These are phyloP conservation scores for Crepidodera aurea DNA, from an alignment of 2,888 invertebrate genomes.

Conservation along the genomic window DNA sequence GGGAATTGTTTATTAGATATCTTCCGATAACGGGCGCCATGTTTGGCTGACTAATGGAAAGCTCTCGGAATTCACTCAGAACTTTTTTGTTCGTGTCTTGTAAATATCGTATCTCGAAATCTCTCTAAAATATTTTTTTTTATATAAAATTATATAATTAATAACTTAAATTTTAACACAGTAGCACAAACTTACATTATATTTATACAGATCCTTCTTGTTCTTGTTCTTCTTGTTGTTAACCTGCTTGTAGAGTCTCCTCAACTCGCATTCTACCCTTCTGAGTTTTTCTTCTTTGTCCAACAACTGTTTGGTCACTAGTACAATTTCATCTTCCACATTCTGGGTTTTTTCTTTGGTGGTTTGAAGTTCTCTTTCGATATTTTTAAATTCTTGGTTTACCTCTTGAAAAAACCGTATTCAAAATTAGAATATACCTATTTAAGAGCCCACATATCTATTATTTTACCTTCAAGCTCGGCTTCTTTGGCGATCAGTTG, in stretches of 20 bases:
- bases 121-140: constrained; percentile 61
- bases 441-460: too few species aligned
- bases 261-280: constrained; percentile 62
- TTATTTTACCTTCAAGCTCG: constrained; percentile 41
- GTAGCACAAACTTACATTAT: constrained; percentile 47
- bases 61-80: constrained; percentile 66
- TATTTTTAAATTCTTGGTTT: constrained; percentile 24
- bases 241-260: constrained; percentile 59
- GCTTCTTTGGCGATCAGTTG: constrained; percentile 47
- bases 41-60: constrained; percentile 55
- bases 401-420: constrained; percentile 34
- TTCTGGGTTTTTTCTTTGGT: constrained; percentile 43
- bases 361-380: constrained; percentile 33
- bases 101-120: constrained; percentile 67
- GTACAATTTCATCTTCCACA: constrained; percentile 49
- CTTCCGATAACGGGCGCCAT: constrained; percentile 50
- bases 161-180: background rate
- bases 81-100: constrained; percentile 67
- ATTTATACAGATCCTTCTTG: constrained; percentile 47
- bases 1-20: constrained; percentile 50
- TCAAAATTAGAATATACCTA: too few species aligned
- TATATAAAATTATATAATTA: background rate
- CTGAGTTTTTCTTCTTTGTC: constrained; percentile 60
- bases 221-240: constrained; percentile 50
- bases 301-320: constrained; percentile 43